These are phyloP conservation scores for Cotesia chilonis DNA, from an alignment of 1,140 invertebrate species.

Conservation along the genomic window DNA sequence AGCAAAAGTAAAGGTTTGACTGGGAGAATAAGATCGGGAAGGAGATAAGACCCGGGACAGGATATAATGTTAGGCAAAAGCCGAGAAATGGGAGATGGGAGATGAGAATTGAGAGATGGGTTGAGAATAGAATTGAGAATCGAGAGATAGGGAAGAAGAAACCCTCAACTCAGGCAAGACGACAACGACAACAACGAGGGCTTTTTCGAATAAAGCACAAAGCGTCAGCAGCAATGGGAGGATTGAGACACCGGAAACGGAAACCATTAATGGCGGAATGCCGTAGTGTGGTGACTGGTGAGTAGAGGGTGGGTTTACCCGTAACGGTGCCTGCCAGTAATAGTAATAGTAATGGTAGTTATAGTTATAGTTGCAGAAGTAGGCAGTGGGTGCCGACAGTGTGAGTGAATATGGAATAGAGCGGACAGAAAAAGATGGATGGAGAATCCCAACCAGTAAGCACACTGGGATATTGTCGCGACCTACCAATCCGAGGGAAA, in stretches of 20 bases:
- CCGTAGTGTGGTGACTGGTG: slow-evolving; percentile 25
- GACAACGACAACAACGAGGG: neutral
- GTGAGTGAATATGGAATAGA: slow-evolving; percentile 13
- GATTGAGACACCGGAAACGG: slow-evolving; percentile 46
- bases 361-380: too few species aligned
- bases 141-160: neutral
- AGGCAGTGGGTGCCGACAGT: neutral
- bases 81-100: neutral
- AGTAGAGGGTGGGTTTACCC: neutral
- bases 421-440: slow-evolving; percentile 21
- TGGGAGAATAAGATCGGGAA: too few species aligned
- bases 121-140: neutral
- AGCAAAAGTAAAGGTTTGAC: too few species aligned
- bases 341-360: too few species aligned
- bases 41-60: neutral
- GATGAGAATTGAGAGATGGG: neutral
- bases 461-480: too few species aligned
- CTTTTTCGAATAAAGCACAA: slow-evolving; percentile 19
- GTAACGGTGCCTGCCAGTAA: too few species aligned
- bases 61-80: neutral
- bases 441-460: neutral
- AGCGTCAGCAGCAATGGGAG: slow-evolving; percentile 26
- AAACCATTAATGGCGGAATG: slow-evolving; percentile 43
- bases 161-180: neutral
- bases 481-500: slow-evolving; percentile 2